These are phyloP conservation scores for Cololabis saira DNA, from an alignment of 2,113 vertebrate genomes.

Conservation along the genomic window DNA sequence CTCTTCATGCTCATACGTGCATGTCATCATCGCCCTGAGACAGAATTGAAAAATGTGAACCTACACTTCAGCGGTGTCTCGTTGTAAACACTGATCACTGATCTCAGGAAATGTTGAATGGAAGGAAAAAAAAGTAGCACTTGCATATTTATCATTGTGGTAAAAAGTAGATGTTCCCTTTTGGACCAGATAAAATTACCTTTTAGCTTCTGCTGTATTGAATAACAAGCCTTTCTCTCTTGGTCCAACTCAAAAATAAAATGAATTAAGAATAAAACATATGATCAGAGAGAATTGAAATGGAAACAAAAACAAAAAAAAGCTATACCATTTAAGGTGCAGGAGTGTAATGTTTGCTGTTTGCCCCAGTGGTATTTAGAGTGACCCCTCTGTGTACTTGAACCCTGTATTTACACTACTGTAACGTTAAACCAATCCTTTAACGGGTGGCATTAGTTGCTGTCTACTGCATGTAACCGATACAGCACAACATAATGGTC, in stretches of 20 bases:
- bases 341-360: slow-evolving; percentile 49
- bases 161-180: slow-evolving; percentile 18
- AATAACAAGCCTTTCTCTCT: slow-evolving; percentile 92
- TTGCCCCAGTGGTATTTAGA: slow-evolving; percentile 71
- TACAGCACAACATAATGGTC: slow-evolving; percentile 72
- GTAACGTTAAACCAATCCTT: slow-evolving; percentile 77
- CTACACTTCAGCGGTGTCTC: slow-evolving; percentile 1
- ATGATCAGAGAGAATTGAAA: slow-evolving; percentile 6
- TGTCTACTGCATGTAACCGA: slow-evolving; percentile 79
- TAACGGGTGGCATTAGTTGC: slow-evolving; percentile 70
- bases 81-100: slow-evolving; percentile 3
- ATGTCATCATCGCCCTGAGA: slow-evolving; percentile 11
- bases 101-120: slow-evolving; percentile 14
- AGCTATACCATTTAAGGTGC: slow-evolving; percentile 15
- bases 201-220: slow-evolving; percentile 96
- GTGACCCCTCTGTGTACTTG: slow-evolving; percentile 73
- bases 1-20: neutral
- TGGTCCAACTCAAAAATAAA: slow-evolving; percentile 86
- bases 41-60: slow-evolving; percentile 1
- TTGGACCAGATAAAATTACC: slow-evolving; percentile 81
- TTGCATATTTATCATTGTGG: slow-evolving; percentile 75
- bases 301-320: slow-evolving; percentile 17
- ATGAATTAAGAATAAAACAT: slow-evolving; percentile 27
- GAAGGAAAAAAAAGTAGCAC: slow-evolving; percentile 77
- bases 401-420: slow-evolving; percentile 75